Evolutionary conservation across 2,113 vertebrate genomes (phyloP).

Genomic region (Polyodon spathula): DNA sequence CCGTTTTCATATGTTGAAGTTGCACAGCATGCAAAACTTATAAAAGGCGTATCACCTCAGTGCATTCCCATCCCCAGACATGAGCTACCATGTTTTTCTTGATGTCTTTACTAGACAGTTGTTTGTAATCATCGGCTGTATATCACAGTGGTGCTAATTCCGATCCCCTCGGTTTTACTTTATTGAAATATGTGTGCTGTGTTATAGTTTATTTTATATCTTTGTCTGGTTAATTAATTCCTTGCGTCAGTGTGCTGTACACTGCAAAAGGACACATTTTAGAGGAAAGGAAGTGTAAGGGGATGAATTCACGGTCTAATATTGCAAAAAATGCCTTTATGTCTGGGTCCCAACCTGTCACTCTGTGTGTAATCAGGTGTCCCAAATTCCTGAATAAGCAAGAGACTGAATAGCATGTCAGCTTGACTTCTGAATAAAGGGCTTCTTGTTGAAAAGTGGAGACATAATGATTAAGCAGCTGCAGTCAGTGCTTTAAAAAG

Average conservation of each 20-base stretch:
- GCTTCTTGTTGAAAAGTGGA: conserved; percentile 3
- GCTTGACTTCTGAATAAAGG: not conserved
- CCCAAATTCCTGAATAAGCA: not conserved
- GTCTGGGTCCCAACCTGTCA: conserved; percentile 5
- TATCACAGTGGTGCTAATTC: no score
- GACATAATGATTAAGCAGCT: not conserved
- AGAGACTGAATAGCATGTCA: not conserved
- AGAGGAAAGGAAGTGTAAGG: not conserved
- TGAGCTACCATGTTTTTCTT: no score
- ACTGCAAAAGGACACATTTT: not conserved
- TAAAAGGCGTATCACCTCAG: no score
- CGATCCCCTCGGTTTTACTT: no score
- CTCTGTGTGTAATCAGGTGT: conserved; percentile 12
- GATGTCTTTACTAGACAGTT: no score
- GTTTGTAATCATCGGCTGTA: no score
- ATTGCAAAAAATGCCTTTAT: conserved; percentile 9
- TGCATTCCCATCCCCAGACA: no score
- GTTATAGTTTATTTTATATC: no score
- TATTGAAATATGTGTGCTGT: no score
- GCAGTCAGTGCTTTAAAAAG: not conserved
- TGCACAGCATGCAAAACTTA: no score
- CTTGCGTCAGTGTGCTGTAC: not conserved
- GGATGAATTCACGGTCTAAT: conserved; percentile 11
- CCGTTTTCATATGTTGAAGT: no score
- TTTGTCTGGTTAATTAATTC: not conserved